Conservation (phyloP, 2,888 invertebrate species). For the Adela reaumurella region DNA sequence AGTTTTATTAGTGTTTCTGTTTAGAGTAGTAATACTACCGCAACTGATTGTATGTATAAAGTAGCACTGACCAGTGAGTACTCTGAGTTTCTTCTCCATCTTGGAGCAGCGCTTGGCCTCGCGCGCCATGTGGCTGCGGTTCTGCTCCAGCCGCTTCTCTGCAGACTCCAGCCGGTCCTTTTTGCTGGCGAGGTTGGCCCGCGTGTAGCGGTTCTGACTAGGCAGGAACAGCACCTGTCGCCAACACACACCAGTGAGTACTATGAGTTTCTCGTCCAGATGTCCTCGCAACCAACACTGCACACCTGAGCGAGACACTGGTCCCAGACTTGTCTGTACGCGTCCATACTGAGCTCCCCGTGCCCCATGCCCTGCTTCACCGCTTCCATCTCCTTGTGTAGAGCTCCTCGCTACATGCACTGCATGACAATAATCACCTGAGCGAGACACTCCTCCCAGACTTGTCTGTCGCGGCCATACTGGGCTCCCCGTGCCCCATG, state of each 20-base stretch:
- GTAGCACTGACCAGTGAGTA: constrained; percentile 79
- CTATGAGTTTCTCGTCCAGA: too few species aligned
- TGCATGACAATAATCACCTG: constrained; percentile 76
- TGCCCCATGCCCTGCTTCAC: too few species aligned
- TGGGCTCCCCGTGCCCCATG: too few species aligned
- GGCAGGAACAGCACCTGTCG: constrained; percentile 88
- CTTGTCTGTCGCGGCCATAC: constrained; percentile 91
- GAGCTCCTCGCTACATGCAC: too few species aligned
- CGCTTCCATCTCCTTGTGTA: too few species aligned
- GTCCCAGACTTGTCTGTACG: constrained; percentile 96
- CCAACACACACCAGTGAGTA: too few species aligned
- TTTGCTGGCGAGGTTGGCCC: constrained; percentile 92
- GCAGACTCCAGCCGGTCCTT: constrained; percentile 93
- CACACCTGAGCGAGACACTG: constrained; percentile 87
- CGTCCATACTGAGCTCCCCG: too few species aligned
- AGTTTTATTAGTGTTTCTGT: too few species aligned
- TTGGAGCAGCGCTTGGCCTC: constrained; percentile 96
- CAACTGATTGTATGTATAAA: too few species aligned
- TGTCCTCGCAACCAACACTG: too few species aligned
- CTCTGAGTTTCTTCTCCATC: constrained; percentile 95
- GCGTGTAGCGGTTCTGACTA: constrained; percentile 86
- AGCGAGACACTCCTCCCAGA: constrained; percentile 95
- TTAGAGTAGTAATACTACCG: too few species aligned
- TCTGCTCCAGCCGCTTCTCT: constrained; percentile 88
- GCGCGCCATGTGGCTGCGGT: constrained; percentile 92